These are phyloP conservation scores for Alectura lathami DNA, from an alignment of 2,113 vertebrate genomes.

Conservation along the genomic window DNA sequence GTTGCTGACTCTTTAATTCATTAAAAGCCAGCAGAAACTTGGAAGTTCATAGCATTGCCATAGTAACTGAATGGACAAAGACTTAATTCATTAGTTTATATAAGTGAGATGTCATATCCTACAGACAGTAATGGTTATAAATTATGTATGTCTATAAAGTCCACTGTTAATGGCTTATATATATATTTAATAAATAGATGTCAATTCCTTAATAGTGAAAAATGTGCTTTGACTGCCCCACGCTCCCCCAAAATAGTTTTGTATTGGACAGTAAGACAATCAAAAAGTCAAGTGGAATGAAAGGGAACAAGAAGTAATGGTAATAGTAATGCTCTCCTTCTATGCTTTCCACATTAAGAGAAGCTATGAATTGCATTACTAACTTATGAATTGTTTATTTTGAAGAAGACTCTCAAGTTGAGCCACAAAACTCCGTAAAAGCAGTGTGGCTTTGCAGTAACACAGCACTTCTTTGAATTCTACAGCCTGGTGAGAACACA, in stretches of 20 bases:
- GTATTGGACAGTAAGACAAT: not conserved
- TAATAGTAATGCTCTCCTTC: not conserved
- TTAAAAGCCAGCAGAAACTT: not conserved
- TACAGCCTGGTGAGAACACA: not conserved
- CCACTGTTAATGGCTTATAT: not conserved
- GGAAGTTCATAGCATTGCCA: slow-evolving; percentile 13
- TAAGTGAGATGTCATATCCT: slow-evolving; percentile 22
- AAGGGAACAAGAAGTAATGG: not conserved
- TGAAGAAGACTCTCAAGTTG: not conserved
- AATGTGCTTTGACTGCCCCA: not conserved
- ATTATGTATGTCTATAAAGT: slow-evolving; percentile 20
- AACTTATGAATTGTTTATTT: not conserved
- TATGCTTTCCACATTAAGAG: not conserved
- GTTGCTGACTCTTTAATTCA: slow-evolving; percentile 33
- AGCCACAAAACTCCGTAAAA: not conserved
- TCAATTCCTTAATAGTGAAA: slow-evolving; percentile 6
- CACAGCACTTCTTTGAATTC: not conserved
- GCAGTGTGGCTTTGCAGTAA: not conserved
- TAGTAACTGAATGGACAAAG: slow-evolving; percentile 44
- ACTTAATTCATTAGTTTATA: slow-evolving; percentile 28
- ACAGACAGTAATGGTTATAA: not conserved
- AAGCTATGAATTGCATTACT: not conserved
- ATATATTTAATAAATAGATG: slow-evolving; percentile 34
- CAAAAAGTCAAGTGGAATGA: not conserved
- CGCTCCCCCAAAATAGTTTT: not conserved